Conservation (phyloP, 1,140 invertebrate genomes). For the Magallana angulata region DNA sequence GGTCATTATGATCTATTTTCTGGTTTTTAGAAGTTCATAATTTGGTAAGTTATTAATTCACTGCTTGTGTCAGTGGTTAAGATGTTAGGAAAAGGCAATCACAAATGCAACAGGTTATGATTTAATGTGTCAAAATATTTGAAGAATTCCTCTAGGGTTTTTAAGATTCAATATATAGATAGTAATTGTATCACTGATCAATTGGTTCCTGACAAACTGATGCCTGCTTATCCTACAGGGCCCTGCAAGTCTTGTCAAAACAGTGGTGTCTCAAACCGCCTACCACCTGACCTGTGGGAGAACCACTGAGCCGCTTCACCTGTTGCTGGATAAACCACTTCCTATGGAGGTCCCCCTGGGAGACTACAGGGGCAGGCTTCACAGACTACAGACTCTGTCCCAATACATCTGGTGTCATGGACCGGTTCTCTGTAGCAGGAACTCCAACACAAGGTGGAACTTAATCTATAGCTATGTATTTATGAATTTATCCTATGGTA, state of each 20-base stretch:
- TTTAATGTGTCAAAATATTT: no score
- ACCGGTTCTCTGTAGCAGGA: constrained; percentile 58
- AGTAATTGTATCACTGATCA: no score
- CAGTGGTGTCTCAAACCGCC: not conserved
- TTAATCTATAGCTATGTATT: not conserved
- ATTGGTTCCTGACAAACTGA: no score
- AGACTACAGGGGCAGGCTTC: constrained; percentile 72
- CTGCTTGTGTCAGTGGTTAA: no score
- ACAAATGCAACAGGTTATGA: no score
- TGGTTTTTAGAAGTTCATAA: no score
- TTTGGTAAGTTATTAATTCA: no score
- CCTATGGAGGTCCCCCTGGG: constrained; percentile 73
- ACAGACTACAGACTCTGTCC: constrained; percentile 78
- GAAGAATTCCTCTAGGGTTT: no score
- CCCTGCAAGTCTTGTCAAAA: not conserved
- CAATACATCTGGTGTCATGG: constrained; percentile 81
- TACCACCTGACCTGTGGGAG: not conserved
- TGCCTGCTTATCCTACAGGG: not conserved
- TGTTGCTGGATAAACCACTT: constrained; percentile 19
- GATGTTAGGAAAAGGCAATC: no score
- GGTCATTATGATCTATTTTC: no score
- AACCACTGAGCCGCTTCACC: not conserved
- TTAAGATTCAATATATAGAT: no score
- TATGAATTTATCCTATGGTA: not conserved
- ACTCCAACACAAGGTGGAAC: constrained; percentile 32